A percentile compares a stretch with the other conserved stretches of the same genome.
phyloP scores from a whole-genome alignment of 2,113 vertebrate genomes.

The Leptobrachium leishanense region DNA sequence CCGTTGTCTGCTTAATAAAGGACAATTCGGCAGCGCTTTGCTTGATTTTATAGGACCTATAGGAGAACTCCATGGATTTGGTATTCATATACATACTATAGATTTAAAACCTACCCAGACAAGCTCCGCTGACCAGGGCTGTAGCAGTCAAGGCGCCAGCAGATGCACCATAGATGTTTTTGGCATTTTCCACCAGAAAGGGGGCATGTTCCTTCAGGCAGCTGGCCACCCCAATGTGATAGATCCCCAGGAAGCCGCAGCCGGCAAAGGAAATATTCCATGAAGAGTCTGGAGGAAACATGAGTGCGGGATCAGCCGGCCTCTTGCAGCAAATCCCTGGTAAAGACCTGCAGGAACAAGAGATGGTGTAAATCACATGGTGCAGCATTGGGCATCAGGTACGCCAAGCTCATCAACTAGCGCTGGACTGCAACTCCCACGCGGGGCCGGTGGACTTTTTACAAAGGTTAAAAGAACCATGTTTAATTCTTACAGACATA shows the following conservation, averaged over 20 bases:
- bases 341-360: conserved; percentile 19
- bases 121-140: conserved; percentile 81
- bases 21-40: too few relatives aligned
- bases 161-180: conserved; percentile 89
- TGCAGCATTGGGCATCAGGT: neutral
- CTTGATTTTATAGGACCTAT: too few relatives aligned
- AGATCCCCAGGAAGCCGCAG: conserved; percentile 93
- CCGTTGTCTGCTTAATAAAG: too few relatives aligned
- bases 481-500: too few relatives aligned
- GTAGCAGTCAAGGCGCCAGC: conserved; percentile 91
- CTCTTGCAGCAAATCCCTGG: neutral
- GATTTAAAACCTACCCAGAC: conserved; percentile 74
- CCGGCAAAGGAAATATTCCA: conserved; percentile 98
- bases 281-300: conserved; percentile 84
- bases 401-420: neutral
- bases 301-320: conserved; percentile 51
- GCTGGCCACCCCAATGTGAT: conserved; percentile 93
- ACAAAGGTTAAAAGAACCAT: too few relatives aligned
- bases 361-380: neutral
- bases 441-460: too few relatives aligned
- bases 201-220: conserved; percentile 88
- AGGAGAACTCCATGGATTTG: too few relatives aligned
- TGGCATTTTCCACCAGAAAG: conserved; percentile 86
- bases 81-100: too few relatives aligned
- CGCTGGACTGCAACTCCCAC: neutral